Evolutionary conservation across 2,797 vertebrate genomes (phyloP).

Genomic region (Chelon auratus): DNA sequence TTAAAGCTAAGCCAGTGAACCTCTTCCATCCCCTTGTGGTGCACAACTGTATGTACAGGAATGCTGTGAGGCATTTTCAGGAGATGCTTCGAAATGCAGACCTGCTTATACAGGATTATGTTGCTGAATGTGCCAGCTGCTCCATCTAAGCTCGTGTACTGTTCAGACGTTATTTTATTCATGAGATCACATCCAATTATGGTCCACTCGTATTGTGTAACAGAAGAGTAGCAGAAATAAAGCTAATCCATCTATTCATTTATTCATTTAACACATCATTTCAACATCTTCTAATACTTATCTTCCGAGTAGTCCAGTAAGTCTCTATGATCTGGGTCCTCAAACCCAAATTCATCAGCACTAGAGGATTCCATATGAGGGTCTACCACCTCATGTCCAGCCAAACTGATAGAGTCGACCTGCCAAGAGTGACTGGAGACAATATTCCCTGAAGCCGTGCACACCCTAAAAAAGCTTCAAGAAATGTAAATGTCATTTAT

Average conservation of each 20-base stretch:
- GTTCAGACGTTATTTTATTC: not conserved
- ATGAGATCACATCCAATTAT: not conserved
- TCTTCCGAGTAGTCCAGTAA: slow-evolving; percentile 19
- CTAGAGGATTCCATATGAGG: not conserved
- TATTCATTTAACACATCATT: slow-evolving; percentile 25
- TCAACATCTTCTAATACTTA: not conserved
- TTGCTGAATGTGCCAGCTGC: not conserved
- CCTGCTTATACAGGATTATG: slow-evolving; percentile 88
- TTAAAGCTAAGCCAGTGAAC: slow-evolving; percentile 87
- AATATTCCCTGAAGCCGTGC: slow-evolving; percentile 15
- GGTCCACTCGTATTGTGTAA: not conserved
- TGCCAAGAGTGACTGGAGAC: slow-evolving; percentile 68
- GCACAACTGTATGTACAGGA: slow-evolving; percentile 81
- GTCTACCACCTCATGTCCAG: not conserved
- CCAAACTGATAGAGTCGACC: slow-evolving; percentile 24
- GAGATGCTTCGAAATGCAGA: slow-evolving; percentile 90
- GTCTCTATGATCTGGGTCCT: slow-evolving; percentile 11
- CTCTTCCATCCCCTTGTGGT: slow-evolving; percentile 90
- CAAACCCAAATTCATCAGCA: not conserved
- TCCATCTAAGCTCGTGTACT: not conserved
- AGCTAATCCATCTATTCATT: slow-evolving; percentile 36
- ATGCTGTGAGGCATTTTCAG: slow-evolving; percentile 85
- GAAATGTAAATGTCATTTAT: not conserved
- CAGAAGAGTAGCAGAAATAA: not conserved
- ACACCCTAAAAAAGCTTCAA: too few species aligned